phyloP scores from a whole-genome alignment of 2,888 invertebrate species.

The Metallyticus violacea region DNA sequence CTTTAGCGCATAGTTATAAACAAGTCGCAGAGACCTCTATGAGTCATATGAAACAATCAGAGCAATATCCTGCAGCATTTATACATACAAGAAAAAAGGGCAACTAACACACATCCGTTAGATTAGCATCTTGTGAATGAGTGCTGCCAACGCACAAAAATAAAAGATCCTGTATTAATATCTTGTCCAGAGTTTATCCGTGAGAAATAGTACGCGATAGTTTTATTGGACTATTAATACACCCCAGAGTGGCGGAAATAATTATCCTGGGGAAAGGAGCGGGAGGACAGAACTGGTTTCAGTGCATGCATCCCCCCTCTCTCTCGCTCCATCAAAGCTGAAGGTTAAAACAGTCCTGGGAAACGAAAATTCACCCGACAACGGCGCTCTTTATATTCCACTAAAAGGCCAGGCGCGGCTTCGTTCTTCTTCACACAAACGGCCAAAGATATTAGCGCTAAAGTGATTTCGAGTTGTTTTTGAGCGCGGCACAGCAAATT shows the following conservation, averaged over 20 bases:
- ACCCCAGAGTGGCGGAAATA: background rate
- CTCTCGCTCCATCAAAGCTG: background rate
- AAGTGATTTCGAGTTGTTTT: background rate
- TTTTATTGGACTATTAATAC: slow-evolving; percentile 7
- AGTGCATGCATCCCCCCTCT: background rate
- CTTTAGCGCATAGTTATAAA: background rate
- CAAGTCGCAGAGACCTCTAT: background rate
- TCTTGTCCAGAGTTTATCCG: background rate
- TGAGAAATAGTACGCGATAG: background rate
- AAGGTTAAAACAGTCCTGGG: background rate
- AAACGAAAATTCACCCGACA: background rate
- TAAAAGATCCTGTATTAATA: background rate
- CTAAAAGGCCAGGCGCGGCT: background rate
- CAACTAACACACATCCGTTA: background rate
- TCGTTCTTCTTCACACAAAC: background rate
- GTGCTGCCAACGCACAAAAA: background rate
- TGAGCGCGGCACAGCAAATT: background rate
- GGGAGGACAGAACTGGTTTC: background rate
- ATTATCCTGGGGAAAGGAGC: background rate
- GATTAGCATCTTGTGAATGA: background rate
- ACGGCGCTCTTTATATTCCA: background rate
- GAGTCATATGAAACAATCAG: background rate
- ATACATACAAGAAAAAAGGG: background rate
- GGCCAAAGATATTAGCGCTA: background rate
- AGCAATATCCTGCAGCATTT: background rate